Conservation (phyloP, 2,113 vertebrate genomes). For the Coptodon rendalli region DNA sequence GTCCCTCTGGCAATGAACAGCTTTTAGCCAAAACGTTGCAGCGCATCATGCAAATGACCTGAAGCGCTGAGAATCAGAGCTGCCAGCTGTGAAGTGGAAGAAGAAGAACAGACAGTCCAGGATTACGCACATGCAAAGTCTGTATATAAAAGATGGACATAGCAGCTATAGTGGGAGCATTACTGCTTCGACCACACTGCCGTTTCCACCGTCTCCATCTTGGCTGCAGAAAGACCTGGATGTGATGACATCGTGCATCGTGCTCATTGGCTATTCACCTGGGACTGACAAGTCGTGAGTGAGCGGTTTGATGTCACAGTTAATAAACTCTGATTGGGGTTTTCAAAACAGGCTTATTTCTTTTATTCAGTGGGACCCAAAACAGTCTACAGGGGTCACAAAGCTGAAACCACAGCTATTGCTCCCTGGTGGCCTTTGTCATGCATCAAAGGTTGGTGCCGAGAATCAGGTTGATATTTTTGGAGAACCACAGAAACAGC, state of each 20-base stretch:
- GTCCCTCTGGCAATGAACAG: background rate
- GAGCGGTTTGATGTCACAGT: background rate
- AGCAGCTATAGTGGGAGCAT: background rate
- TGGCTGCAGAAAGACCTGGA: background rate
- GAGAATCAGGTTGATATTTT: background rate
- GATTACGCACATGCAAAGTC: background rate
- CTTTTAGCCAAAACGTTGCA: background rate
- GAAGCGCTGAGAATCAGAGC: background rate
- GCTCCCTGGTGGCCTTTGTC: background rate
- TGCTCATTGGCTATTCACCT: background rate
- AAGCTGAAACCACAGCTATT: background rate
- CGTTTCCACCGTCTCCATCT: background rate
- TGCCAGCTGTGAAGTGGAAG: background rate
- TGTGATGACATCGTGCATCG: background rate
- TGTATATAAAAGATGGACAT: background rate
- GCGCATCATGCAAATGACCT: background rate
- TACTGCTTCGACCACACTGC: fast-evolving
- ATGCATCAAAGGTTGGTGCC: background rate
- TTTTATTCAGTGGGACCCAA: background rate
- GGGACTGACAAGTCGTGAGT: background rate
- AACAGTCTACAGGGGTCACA: background rate
- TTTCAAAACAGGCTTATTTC: background rate
- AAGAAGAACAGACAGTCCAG: background rate
- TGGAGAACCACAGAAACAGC: background rate
- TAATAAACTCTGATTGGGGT: background rate